Evolutionary conservation across 2,888 invertebrate genomes (phyloP), one percentile per base, ranked within the genome.

Genomic region (Drosophila basisetae): DNA sequence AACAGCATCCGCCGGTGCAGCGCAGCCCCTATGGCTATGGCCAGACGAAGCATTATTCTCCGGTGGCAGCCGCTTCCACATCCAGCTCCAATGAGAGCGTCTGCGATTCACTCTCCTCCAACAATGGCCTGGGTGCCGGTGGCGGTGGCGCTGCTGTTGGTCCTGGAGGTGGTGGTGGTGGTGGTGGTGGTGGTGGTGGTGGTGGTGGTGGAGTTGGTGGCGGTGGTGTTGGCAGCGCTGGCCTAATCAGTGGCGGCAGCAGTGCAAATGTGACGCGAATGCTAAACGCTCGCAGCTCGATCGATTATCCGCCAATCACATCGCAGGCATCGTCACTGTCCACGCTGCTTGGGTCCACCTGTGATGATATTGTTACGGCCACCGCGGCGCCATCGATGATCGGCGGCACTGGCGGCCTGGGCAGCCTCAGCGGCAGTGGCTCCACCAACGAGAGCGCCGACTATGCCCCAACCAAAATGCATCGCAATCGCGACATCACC

Each of bases 31-130:
- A 91, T 72, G 85, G 84, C 55, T 93, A 92, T 71, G 91, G 91
- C 28, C 92, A 92, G 75, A 80, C 86, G 2, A 93, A 93, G 64
- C 93, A 93, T 28, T 93, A 93, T 78, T 89, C 92, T 0, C 89
- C 93, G 16, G 89, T 91, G 35, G 92, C 92, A 58, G 92, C 93
- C 35, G 92, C 92, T 30, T 95, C 94, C 73, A 96, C 96, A 25
- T 96, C 97, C 93, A 97, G 97, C 94, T 97, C 97, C 28, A 96
- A 96, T 85, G 97, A 98, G 94, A 97, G 97, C 1, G 96, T 97
- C 56, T 96, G 96, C 77, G 96, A 96, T 68, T 94, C 94, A 85
- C 95, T 96, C 30, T 94, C 94, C 84, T 96, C 96, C 37, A 94
- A 94, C 84, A 94, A 95, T 91, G 94, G 95, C 90, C 76, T 82